phyloP scores from a whole-genome alignment of 1,140 invertebrate species.

The Reticulitermes speratus region DNA sequence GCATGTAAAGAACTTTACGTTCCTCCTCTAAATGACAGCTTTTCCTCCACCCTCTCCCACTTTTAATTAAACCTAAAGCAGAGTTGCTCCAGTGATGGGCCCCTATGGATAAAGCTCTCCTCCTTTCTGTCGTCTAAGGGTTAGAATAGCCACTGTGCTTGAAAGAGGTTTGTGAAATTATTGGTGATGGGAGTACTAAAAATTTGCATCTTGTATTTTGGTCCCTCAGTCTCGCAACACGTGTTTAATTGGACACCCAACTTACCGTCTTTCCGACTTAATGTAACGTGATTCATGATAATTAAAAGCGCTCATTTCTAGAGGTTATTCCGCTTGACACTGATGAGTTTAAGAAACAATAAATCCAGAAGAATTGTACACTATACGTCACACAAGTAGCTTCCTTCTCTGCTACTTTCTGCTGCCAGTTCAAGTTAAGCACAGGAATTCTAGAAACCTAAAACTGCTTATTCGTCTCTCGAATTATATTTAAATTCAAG shows the following conservation, averaged over 20 bases:
- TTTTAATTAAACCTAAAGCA: constrained; percentile 9
- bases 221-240: not conserved
- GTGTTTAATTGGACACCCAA: not conserved
- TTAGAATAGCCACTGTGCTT: not conserved
- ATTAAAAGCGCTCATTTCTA: not conserved
- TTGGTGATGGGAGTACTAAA: not conserved
- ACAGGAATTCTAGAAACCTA: too few species aligned
- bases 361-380: too few species aligned
- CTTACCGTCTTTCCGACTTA: not conserved
- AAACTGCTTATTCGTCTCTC: too few species aligned
- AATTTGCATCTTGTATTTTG: not conserved
- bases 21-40: not conserved
- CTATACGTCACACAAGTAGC: too few species aligned
- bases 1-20: constrained; percentile 12
- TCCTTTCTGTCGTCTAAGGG: not conserved
- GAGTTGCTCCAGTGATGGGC: constrained; percentile 12
- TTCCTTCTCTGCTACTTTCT: too few species aligned
- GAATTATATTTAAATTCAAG: too few species aligned
- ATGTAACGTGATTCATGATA: not conserved
- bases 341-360: too few species aligned
- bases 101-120: not conserved
- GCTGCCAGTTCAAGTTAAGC: too few species aligned
- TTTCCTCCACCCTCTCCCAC: not conserved
- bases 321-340: too few species aligned
- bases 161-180: not conserved